Conservation (phyloP, 2,888 invertebrate species). For the Chymomyza amoena region DNA sequence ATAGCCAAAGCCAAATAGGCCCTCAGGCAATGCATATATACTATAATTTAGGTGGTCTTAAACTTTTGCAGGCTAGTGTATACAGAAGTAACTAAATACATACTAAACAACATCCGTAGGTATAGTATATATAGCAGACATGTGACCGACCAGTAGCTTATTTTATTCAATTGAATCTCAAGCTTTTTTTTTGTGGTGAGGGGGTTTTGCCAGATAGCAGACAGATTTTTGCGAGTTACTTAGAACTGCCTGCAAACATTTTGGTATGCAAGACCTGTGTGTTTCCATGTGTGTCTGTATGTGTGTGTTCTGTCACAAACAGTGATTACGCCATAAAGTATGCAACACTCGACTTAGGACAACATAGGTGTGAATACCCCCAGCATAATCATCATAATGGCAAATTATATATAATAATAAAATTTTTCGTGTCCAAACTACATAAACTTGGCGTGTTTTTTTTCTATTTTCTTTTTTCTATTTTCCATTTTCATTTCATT, state of each 20-base stretch:
- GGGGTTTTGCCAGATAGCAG: neutral
- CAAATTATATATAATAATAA: slow-evolving; percentile 74
- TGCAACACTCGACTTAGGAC: slow-evolving; percentile 44
- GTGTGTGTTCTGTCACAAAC: slow-evolving; percentile 12
- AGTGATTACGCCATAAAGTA: slow-evolving; percentile 65
- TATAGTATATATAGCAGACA: too few species aligned
- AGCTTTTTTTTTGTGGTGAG: neutral
- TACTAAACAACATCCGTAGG: too few species aligned
- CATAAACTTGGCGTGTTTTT: slow-evolving; percentile 33
- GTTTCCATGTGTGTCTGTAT: neutral
- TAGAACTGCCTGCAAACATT: neutral
- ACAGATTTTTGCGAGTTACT: neutral
- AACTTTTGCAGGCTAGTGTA: too few species aligned
- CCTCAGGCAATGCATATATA: too few species aligned
- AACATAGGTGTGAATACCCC: slow-evolving; percentile 24
- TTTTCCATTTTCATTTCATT: neutral
- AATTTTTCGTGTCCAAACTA: slow-evolving; percentile 73
- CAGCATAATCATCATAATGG: slow-evolving; percentile 72
- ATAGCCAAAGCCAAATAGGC: too few species aligned
- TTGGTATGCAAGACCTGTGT: neutral
- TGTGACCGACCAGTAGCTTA: too few species aligned
- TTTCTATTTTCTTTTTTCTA: too few species aligned
- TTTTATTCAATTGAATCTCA: slow-evolving; percentile 27
- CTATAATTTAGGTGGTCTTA: too few species aligned
- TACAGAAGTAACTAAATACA: too few species aligned